These are phyloP conservation scores for Apamea epomidion DNA, from an alignment of 2,888 invertebrate species.

Conservation along the genomic window DNA sequence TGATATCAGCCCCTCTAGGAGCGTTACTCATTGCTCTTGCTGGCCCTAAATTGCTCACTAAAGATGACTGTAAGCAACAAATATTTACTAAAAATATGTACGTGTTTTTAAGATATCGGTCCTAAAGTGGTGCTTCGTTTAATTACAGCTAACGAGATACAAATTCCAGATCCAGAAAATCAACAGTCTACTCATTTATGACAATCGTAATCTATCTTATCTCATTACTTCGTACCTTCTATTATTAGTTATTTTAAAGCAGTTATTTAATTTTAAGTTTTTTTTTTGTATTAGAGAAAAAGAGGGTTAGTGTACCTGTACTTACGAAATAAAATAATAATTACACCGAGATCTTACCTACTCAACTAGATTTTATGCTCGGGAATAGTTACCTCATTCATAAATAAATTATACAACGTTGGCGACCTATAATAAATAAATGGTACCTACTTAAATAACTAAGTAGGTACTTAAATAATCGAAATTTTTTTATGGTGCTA, in stretches of 20 bases:
- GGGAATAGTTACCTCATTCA: neutral
- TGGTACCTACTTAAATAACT: neutral
- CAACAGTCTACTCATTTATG: conserved; percentile 52
- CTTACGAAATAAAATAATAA: neutral
- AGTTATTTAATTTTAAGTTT: neutral
- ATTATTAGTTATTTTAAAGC: neutral
- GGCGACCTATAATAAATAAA: neutral
- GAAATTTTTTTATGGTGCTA: neutral
- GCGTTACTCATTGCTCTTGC: conserved; percentile 92
- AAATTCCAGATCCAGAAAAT: conserved; percentile 54
- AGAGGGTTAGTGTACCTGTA: neutral
- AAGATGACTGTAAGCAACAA: conserved; percentile 71
- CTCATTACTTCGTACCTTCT: neutral
- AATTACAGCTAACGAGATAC: conserved; percentile 50
- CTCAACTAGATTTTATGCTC: neutral
- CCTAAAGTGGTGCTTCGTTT: neutral
- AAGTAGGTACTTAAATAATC: neutral
- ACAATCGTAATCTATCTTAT: neutral
- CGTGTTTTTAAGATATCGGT: neutral
- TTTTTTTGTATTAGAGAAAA: neutral
- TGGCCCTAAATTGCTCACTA: conserved; percentile 90
- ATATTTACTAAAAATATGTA: neutral
- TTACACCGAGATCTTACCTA: neutral
- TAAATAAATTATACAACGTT: neutral
- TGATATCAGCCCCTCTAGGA: conserved; percentile 93